Evolutionary conservation across 2,888 invertebrate genomes (phyloP), one percentile per base, ranked within the genome.

Genomic region (Spilarctia lutea): DNA sequence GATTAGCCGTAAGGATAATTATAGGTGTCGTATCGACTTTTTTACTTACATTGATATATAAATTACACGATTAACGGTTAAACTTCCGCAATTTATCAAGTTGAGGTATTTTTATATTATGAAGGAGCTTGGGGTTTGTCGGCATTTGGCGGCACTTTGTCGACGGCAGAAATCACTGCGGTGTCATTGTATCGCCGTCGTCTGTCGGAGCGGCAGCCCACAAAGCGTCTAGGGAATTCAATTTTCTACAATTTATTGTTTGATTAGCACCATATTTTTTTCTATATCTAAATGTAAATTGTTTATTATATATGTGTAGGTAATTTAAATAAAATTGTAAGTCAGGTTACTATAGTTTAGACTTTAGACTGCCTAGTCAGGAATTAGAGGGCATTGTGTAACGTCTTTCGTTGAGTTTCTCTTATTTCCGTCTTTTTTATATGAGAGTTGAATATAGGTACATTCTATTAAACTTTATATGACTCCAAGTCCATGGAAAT

Each of bases 1-100:
- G 52, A 69, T 69, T 60, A 70, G 65, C 39, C 65, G 13, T 66
- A 33, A 66, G 27, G 33, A 71, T 71, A 71, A 71, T 60, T 60
- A 63, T 70, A 60, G 69, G 69, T 70, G n/a, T 56, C 35, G 39
- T 35, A 60, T 30, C 16, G 7, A 69, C 56, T 18, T 56, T 69
- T 56, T n/a, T 10, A 56, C 39, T 52, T 56, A 18, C 45, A 18
- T 68, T 60, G 63, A 63, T 20, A 42, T 39, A 69, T 30, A 71
- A 45, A 42, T 71, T 42, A 60, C 30, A 11, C 11, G 30, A 30
- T 30, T n/a, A 52, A n/a, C 42, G 30, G 35, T 52, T 16, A 39
- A 3, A n/a, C 35, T n/a, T 60, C 39, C 16, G 27, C 39, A n/a
- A 56, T 39, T 24, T 13, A 27, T 39, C 56, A 56, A n/a, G 39